Conservation (phyloP, 2,797 vertebrate genomes). For the Liasis olivaceus region DNA sequence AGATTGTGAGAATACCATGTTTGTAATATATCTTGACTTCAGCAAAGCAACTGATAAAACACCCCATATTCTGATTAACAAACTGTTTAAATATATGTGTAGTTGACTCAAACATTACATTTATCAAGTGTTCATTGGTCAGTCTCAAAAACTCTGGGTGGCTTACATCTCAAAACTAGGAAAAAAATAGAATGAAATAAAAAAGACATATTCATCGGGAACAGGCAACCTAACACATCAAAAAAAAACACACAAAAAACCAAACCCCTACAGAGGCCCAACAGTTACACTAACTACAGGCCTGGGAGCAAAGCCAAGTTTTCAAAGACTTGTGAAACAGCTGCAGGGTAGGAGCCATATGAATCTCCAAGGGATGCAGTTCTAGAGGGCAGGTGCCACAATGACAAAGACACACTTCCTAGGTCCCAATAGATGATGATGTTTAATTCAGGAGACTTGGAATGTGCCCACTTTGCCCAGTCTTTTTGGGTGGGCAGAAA, state of each 20-base stretch:
- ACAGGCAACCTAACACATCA: background rate
- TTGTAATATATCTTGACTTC: background rate
- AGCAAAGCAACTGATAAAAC: background rate
- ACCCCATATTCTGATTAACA: background rate
- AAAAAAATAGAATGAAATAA: background rate
- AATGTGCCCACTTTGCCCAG: background rate
- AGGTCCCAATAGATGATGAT: background rate
- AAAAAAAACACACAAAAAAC: background rate
- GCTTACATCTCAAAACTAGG: background rate
- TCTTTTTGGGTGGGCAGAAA: background rate
- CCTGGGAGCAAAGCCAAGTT: background rate
- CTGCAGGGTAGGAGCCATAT: background rate
- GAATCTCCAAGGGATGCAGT: background rate
- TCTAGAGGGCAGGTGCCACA: background rate
- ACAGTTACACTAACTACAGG: background rate
- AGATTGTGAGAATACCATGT: background rate
- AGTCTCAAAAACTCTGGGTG: background rate
- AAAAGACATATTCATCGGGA: background rate
- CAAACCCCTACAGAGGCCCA: background rate
- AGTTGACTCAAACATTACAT: background rate
- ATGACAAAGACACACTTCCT: background rate
- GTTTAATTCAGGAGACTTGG: background rate
- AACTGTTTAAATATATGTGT: background rate
- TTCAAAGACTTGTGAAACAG: background rate
- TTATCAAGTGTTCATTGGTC: background rate